Base-by-base conservation (phyloP, 2,113 vertebrate genomes). In the Neoarius graeffei region DNA sequence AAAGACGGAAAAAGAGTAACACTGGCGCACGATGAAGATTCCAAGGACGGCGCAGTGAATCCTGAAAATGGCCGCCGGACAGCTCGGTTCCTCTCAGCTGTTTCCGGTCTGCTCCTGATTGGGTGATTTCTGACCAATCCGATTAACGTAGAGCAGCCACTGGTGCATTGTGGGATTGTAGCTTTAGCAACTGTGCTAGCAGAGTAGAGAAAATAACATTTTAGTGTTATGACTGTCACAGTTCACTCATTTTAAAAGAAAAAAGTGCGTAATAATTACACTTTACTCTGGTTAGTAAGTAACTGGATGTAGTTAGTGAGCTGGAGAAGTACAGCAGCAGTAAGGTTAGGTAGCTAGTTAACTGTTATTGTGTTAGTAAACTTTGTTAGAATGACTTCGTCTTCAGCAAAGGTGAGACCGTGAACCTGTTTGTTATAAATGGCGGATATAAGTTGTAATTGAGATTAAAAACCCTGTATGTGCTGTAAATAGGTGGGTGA, bases 401-500 rank as follows among this genome's bases (percentile, higher is more conserved):
- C 95, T 4, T 96, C 95, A 42, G 94, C 95, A 0, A 96, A 96
- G 94, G 95, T 95, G 86, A 92, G 87, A 14, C 4, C 20, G 3
- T 87, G 4, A 10, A 27, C 42, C 6, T 8, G 11, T 66, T 23
- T 56, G 48, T 56, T 0, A 14, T 50, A 7, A 8, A 86, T 79
- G 17, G 1, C 50, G 9, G 66, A 25, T 57, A 13, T 13, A 14
- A n/a, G 10, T 1, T 54, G 23, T 54, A 3, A 14, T 54, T n/a
- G n/a, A 42, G 1, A 27, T 42, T 35, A 20, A 42, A 17, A 56
- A 14, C 8, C 25, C 2, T 71, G 9, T 50, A 17, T 67, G 1
- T 11, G 48, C 30, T 74, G 66, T 11, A 54, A 30, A 69, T 90
- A 98, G 97, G 97, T 98, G 48, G 97, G 97, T 9, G 97, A 98